Base-by-base conservation (phyloP, 2,888 invertebrate species). In the Amorpha juglandis region DNA sequence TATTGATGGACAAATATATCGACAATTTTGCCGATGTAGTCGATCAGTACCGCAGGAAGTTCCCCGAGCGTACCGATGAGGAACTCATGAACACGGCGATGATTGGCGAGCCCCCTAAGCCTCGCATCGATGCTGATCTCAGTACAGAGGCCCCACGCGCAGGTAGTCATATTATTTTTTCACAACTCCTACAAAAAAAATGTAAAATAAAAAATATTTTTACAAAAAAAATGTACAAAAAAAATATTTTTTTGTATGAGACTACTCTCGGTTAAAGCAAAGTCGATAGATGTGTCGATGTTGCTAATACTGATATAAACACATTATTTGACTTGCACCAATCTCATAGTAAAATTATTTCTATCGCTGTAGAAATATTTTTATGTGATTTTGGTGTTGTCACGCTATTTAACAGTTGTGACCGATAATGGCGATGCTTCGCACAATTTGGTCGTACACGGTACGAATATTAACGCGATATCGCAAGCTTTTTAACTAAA, bases 1-100 rank as follows among this genome's bases (percentile, higher is more conserved):
- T 80, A 7, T 84, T 89, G 84, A 67, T 85, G 64, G 82, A 81
- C 68, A 82, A 87, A 68, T 63, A 71, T 11, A 83, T 90, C 42
- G 83, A 82, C 63, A 51, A 6, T 33, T 19, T 16, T 35, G 19
- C 16, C 6, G 35, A 51, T 11, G 38, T 48, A 16, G 38, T 38
- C 6, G 3, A 50, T 12, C 4, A 35, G 14, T 63, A 63, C 38
- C 35, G 63, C 6, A 35, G 38, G 51, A 33, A 16, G 35, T 63
- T 50, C 38, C 63, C 63, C 2, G n/a, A 9, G 14, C 9, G 45
- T 3, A 63, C 19, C 16, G 62, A 52, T 35, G 52, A 33, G 55
- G 64, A 35, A 42, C 12, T 51, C n/a, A 16, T 19, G 35, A 19
- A 38, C 6, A 16, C 63, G 21, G 16, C 38, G n/a, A 11, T 19